Evolutionary conservation across 2,888 invertebrate genomes (phyloP), one percentile per base, ranked within the genome.

Genomic region (Folsomia candida): DNA sequence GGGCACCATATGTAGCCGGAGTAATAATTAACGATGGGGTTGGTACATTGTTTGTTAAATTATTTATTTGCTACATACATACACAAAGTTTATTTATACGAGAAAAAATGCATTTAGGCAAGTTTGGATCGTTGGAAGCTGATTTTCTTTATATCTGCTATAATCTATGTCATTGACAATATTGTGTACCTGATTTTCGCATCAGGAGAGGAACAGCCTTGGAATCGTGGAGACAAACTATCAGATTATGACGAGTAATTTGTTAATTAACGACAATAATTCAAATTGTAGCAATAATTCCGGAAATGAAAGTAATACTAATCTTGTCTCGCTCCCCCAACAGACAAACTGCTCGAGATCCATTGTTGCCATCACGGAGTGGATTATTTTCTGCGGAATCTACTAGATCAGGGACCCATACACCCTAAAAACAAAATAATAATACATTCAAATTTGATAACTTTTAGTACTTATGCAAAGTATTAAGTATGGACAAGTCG

Each of bases 1-100:
- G 68, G 2, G 79, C 79, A 18, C 79, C 79, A 2, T 78, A 76
- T 27, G 72, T 76, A 1, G 78, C 79, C 2, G 79, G 79, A 3
- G 69, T 72, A 6, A 75, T 79, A 20, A 74, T 74, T 20, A 77
- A 76, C 25, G 75, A 73, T n/a, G 76, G 74, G 65, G 78, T 77
- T 64, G 68, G 71, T 51, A 26, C 9, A n/a, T n/a, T n/a, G n/a
- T n/a, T n/a, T n/a, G n/a, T n/a, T n/a, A n/a, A n/a, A n/a, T n/a
- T n/a, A n/a, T n/a, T n/a, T n/a, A n/a, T n/a, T n/a, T n/a, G n/a
- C n/a, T n/a, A n/a, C n/a, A n/a, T n/a, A n/a, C n/a, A n/a, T n/a
- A n/a, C n/a, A n/a, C n/a, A n/a, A n/a, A n/a, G n/a, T n/a, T n/a
- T n/a, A n/a, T n/a, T n/a, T n/a, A n/a, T n/a, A n/a, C n/a, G n/a